A percentile compares a stretch with the other conserved stretches of the same genome.
Evolutionary conservation across 2,888 invertebrate genomes (phyloP).

Genomic region (Blastobasis adustella): DNA sequence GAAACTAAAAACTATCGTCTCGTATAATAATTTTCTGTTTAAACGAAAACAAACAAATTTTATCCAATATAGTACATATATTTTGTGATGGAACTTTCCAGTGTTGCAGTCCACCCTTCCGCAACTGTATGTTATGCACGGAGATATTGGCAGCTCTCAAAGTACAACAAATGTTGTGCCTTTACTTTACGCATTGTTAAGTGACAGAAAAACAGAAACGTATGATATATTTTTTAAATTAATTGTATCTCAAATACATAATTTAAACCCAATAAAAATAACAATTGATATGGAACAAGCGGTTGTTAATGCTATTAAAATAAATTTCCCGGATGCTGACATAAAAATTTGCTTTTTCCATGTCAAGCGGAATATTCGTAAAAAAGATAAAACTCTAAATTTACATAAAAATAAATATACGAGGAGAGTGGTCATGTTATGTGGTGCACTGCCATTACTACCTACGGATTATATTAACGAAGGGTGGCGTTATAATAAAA

Average conservation of each 20-base stretch:
- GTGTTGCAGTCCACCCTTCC: conserved; percentile 7
- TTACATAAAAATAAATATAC: too few species aligned
- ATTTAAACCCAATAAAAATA: conserved; percentile 6
- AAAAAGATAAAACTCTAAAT: neutral
- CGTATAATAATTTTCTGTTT: conserved; percentile 3
- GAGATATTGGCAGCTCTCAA: conserved; percentile 6
- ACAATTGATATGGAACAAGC: conserved; percentile 9
- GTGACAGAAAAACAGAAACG: too few species aligned
- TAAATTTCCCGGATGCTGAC: conserved; percentile 4
- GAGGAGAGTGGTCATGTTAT: too few species aligned
- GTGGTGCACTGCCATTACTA: too few species aligned
- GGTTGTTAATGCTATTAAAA: conserved; percentile 7
- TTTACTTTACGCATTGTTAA: too few species aligned
- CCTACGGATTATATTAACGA: too few species aligned
- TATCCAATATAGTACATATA: conserved; percentile 5
- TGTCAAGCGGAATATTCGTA: conserved; percentile 3
- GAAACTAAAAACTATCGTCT: conserved; percentile 2
- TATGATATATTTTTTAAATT: conserved; percentile 6
- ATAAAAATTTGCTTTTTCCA: conserved; percentile 8
- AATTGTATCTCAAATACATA: conserved; percentile 3
- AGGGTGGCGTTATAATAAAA: too few species aligned
- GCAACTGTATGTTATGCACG: conserved; percentile 9
- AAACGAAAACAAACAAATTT: neutral
- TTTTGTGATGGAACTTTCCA: conserved; percentile 8
- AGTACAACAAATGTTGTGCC: conserved; percentile 8